Conservation (phyloP, 1,140 invertebrate genomes). For the Drosophila baimaii region DNA sequence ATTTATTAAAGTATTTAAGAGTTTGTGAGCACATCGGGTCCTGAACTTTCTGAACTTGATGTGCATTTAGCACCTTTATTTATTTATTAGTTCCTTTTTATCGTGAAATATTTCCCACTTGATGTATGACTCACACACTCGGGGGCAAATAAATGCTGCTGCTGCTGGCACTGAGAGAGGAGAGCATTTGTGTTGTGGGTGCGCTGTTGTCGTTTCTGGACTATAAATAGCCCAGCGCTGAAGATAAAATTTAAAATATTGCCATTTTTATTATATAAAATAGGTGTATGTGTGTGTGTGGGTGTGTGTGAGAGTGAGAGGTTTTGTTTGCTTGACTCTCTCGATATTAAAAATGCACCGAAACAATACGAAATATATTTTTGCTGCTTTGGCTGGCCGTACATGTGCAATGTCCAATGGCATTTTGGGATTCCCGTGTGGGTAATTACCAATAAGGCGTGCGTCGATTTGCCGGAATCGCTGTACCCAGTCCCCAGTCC, state of each 20-base stretch:
- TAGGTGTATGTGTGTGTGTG: conserved; percentile 8
- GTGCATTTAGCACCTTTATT: conserved; percentile 51
- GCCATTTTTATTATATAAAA: conserved; percentile 66
- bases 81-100: conserved; percentile 33
- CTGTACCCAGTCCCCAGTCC: conserved; percentile 1
- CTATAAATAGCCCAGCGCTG: conserved; percentile 64
- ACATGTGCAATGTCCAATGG: conserved; percentile 49
- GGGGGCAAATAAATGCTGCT: conserved; percentile 12
- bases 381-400: conserved; percentile 32
- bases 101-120: conserved; percentile 47
- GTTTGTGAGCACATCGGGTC: background rate
- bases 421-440: conserved; percentile 77
- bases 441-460: conserved; percentile 71
- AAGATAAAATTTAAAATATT: conserved; percentile 70
- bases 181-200: conserved; percentile 44
- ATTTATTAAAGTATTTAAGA: background rate
- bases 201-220: conserved; percentile 23
- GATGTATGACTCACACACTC: conserved; percentile 36
- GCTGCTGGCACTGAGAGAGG: conserved; percentile 10
- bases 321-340: conserved; percentile 4
- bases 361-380: conserved; percentile 46
- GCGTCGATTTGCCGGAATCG: conserved; percentile 36
- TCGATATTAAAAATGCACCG: conserved; percentile 31
- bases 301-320: background rate
- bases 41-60: conserved; percentile 16